phyloP scores from a whole-genome alignment of 2,113 vertebrate genomes.

The Petroica traversi region DNA sequence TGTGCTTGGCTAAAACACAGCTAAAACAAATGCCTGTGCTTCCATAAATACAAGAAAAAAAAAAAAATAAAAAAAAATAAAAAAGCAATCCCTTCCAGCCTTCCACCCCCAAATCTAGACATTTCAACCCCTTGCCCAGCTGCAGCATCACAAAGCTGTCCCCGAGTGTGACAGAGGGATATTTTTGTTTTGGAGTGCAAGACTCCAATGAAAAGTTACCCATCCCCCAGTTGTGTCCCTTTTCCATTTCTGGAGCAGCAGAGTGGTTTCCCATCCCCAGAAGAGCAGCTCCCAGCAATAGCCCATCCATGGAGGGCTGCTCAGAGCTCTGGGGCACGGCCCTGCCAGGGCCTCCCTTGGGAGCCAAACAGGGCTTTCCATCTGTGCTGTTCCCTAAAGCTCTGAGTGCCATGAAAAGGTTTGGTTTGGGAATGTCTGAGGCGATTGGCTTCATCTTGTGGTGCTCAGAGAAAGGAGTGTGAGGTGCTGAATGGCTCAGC shows the following conservation, averaged over 20 bases:
- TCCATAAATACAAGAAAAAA: background rate
- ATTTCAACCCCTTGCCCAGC: background rate
- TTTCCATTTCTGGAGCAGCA: background rate
- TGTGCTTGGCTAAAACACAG: background rate
- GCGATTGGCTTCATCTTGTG: slow-evolving; percentile 26
- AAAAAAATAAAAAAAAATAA: background rate
- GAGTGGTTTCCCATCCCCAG: background rate
- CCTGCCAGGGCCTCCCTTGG: background rate
- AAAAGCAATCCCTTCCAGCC: too few relatives aligned
- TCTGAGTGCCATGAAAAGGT: slow-evolving; percentile 36
- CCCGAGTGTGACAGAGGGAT: background rate
- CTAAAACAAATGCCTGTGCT: background rate
- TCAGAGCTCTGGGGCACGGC: too few relatives aligned
- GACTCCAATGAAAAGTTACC: background rate
- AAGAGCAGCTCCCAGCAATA: background rate
- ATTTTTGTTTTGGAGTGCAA: background rate
- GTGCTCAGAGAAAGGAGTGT: background rate
- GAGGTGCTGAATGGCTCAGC: slow-evolving; percentile 27
- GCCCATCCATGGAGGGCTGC: background rate
- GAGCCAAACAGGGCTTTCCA: background rate
- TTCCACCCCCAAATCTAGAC: background rate
- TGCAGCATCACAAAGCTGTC: background rate
- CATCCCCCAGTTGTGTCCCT: background rate
- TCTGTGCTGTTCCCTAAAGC: slow-evolving; percentile 22
- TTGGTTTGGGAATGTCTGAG: slow-evolving; percentile 48